phyloP scores from a whole-genome alignment of 2,797 vertebrate genomes.

The Craterocephalus amniculus region DNA sequence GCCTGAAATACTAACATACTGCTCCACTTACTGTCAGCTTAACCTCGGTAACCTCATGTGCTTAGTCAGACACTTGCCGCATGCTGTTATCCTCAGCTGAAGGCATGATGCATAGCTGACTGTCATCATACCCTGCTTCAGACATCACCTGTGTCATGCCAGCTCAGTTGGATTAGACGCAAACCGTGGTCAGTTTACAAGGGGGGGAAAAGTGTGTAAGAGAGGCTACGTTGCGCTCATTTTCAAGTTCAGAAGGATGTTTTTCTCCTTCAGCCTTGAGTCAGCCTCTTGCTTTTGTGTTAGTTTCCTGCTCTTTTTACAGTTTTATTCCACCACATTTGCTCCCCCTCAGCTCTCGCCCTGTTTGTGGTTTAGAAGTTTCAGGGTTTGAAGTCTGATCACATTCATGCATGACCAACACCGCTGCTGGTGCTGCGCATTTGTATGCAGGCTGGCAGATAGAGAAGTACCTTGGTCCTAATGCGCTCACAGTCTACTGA shows the following conservation, averaged over 20 bases:
- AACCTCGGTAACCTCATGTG: constrained; percentile 22
- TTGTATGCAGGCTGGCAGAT: constrained; percentile 60
- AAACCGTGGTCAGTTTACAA: background rate
- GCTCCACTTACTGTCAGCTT: constrained; percentile 17
- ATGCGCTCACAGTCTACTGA: constrained; percentile 48
- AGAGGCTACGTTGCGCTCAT: background rate
- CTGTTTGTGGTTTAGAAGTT: constrained; percentile 35
- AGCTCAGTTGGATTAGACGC: constrained; percentile 32
- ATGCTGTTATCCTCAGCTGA: constrained; percentile 45
- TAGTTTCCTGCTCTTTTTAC: background rate
- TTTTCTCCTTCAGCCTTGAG: background rate
- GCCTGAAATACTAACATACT: background rate
- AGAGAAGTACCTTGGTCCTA: constrained; percentile 21
- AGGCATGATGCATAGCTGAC: constrained; percentile 42
- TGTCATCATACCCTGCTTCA: constrained; percentile 46
- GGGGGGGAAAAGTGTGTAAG: constrained; percentile 4
- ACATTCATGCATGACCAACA: constrained; percentile 59
- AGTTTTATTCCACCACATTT: constrained; percentile 1
- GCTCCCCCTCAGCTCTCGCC: constrained; percentile 1
- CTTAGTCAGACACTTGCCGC: constrained; percentile 21
- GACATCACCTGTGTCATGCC: constrained; percentile 53
- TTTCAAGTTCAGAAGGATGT: background rate
- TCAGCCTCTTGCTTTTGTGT: background rate
- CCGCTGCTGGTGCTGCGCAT: constrained; percentile 24
- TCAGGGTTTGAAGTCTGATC: constrained; percentile 58